Conservation (phyloP, 2,797 vertebrate species). For the Argentina silus region DNA sequence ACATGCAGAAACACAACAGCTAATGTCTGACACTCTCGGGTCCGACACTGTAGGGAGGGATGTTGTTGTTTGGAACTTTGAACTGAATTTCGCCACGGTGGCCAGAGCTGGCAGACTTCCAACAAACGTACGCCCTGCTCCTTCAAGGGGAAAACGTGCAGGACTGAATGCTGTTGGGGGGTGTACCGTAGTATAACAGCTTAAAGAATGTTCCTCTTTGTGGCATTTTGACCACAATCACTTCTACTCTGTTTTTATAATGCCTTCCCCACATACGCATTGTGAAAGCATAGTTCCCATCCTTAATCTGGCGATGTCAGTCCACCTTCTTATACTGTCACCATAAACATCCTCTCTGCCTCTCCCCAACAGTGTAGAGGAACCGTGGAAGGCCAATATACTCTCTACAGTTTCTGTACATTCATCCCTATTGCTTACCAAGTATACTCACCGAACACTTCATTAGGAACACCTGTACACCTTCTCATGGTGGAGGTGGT, state of each 20-base stretch:
- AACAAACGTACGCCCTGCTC: neutral
- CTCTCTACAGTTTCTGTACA: no score
- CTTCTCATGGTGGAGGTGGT: no score
- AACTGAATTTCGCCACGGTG: no score
- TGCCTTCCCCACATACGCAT: neutral
- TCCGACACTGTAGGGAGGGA: no score
- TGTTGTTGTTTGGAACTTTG: no score
- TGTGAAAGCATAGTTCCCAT: slow-evolving; percentile 20
- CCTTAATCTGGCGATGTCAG: neutral
- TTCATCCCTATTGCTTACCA: no score
- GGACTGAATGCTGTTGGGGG: neutral
- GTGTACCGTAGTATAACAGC: neutral
- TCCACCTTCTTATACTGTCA: neutral
- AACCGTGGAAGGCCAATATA: no score
- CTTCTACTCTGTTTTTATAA: neutral
- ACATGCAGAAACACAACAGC: no score
- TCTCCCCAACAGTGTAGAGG: neutral
- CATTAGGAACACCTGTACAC: no score
- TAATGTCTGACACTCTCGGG: no score
- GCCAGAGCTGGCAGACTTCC: no score
- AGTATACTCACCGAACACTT: no score
- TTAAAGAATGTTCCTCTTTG: neutral
- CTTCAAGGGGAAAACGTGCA: neutral
- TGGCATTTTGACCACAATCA: neutral
- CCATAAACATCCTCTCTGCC: neutral